Percentiles rank a stretch among this genome's conserved stretches.
phyloP scores from a whole-genome alignment of 2,797 vertebrate species.

The Spinibarbus caldwelli region DNA sequence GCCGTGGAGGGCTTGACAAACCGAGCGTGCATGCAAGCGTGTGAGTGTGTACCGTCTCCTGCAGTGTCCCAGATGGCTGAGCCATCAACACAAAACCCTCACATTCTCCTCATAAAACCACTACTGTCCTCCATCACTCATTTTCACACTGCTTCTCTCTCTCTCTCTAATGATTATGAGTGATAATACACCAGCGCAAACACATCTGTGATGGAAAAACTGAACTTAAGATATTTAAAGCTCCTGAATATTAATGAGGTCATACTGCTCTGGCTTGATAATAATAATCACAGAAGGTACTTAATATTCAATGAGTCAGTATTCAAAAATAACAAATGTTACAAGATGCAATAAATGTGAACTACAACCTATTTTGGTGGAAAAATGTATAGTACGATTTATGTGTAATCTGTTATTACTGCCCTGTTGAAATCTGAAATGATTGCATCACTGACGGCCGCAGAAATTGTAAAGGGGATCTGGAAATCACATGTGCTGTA shows the following conservation, averaged over 20 bases:
- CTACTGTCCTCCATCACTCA: constrained; percentile 12
- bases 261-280: too few relatives aligned
- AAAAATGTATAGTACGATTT: neutral
- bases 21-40: constrained; percentile 23
- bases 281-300: neutral
- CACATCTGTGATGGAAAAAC: neutral
- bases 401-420: neutral
- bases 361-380: neutral
- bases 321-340: too few relatives aligned
- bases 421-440: neutral
- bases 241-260: neutral
- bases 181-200: neutral
- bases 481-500: neutral
- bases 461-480: neutral
- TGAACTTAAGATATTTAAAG: neutral
- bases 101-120: constrained; percentile 58
- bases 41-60: constrained; percentile 73
- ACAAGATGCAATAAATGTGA: too few relatives aligned
- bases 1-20: constrained; percentile 60
- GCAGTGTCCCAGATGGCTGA: constrained; percentile 80
- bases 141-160: neutral
- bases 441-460: neutral
- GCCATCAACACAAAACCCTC: constrained; percentile 70
- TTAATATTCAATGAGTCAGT: too few relatives aligned
- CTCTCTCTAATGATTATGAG: neutral